phyloP scores from a whole-genome alignment of 2,888 invertebrate species.

The Catocala fraxini region DNA sequence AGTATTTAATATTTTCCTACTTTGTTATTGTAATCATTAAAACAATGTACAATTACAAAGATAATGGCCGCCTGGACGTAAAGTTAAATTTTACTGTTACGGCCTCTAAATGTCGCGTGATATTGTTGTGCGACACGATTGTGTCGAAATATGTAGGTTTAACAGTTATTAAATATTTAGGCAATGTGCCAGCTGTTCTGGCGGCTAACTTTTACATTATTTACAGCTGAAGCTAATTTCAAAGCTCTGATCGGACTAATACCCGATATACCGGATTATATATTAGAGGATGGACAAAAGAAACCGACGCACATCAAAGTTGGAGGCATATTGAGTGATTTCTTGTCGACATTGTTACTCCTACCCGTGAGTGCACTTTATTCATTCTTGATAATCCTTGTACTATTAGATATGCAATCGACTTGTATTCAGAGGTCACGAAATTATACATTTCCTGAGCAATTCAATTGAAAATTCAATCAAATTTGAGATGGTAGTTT shows the following conservation, averaged over 20 bases:
- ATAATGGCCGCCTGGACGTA: too few species aligned
- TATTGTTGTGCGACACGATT: neutral
- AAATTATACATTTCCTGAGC: too few species aligned
- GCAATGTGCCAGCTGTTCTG: neutral
- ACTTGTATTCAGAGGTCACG: too few species aligned
- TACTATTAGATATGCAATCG: too few species aligned
- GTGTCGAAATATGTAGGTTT: constrained; percentile 2
- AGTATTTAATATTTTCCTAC: too few species aligned
- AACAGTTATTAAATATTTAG: neutral
- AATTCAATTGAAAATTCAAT: too few species aligned
- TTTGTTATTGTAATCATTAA: too few species aligned
- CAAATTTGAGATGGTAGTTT: too few species aligned
- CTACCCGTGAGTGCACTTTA: constrained; percentile 89
- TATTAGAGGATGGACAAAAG: constrained; percentile 92
- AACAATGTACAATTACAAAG: too few species aligned
- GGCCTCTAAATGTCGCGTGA: neutral
- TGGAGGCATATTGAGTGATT: constrained; percentile 91
- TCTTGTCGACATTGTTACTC: constrained; percentile 93
- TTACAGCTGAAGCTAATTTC: constrained; percentile 96
- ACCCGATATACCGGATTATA: constrained; percentile 91
- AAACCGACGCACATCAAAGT: constrained; percentile 92
- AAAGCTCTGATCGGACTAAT: constrained; percentile 95
- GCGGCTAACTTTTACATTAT: constrained; percentile 11
- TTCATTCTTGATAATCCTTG: too few species aligned
- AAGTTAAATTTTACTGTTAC: neutral